A percentile compares a stretch with the other conserved stretches of the same genome.
These are phyloP conservation scores for Lydus trimaculatus DNA, from an alignment of 2,888 invertebrate genomes.

Conservation along the genomic window DNA sequence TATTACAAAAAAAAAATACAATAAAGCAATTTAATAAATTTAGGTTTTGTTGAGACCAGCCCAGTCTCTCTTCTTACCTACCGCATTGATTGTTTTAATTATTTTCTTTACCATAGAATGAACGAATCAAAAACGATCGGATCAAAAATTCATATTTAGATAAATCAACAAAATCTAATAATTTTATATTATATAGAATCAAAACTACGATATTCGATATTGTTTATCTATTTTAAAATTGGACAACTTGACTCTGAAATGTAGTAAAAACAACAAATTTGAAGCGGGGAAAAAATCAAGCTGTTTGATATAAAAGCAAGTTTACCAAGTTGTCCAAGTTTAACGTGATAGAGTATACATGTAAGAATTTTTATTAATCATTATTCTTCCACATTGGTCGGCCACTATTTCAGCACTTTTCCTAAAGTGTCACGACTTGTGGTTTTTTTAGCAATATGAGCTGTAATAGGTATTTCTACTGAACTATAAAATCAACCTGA, in stretches of 20 bases:
- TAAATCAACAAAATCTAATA: no score
- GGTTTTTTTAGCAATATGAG: neutral
- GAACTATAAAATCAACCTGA: slow-evolving; percentile 1
- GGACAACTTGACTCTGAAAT: no score
- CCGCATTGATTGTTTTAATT: slow-evolving; percentile 7
- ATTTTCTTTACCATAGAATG: neutral
- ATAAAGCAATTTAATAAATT: slow-evolving; percentile 8
- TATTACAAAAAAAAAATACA: neutral
- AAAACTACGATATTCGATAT: no score
- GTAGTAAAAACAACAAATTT: no score
- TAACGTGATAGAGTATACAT: neutral
- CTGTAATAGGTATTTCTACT: neutral
- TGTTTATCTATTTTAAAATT: no score
- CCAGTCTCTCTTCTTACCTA: neutral
- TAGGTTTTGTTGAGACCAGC: neutral
- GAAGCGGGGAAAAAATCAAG: no score
- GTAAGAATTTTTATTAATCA: neutral
- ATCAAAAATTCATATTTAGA: neutral
- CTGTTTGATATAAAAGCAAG: no score
- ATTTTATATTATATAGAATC: no score
- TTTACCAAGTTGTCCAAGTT: no score
- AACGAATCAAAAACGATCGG: neutral
- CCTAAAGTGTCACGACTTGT: neutral
- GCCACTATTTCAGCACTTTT: neutral
- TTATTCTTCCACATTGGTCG: neutral